Percentiles rank a stretch among this genome's conserved stretches.
phyloP scores from a whole-genome alignment of 2,888 invertebrate genomes.

The Phortica magna region DNA sequence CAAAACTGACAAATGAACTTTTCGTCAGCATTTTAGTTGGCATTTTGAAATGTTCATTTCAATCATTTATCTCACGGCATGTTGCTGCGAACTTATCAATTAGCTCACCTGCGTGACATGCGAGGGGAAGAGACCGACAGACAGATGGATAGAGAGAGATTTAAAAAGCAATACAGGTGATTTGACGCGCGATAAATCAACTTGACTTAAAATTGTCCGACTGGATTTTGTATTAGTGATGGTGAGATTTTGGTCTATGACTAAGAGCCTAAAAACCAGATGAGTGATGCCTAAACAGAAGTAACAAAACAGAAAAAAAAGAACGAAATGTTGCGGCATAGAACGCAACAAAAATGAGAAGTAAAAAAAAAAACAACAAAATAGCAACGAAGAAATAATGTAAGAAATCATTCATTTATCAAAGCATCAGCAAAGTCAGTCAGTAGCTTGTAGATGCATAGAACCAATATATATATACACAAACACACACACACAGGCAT shows the following conservation, averaged over 20 bases:
- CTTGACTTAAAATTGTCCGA: slow-evolving; percentile 5
- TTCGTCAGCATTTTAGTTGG: background rate
- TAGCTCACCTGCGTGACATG: background rate
- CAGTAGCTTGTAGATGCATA: slow-evolving; percentile 3
- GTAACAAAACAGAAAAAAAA: background rate
- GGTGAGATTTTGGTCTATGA: background rate
- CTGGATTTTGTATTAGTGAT: background rate
- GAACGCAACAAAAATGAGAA: background rate
- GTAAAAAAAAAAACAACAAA: background rate
- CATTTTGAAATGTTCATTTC: background rate
- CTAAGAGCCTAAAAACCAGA: slow-evolving; percentile 1
- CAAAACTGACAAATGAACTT: background rate
- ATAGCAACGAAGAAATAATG: background rate
- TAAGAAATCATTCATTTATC: slow-evolving; percentile 34
- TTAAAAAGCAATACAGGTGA: slow-evolving; percentile 21
- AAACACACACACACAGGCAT: background rate
- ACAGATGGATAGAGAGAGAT: background rate
- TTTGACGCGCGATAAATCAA: slow-evolving; percentile 16
- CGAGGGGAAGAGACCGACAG: no score
- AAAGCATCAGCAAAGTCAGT: slow-evolving; percentile 20
- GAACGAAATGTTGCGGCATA: background rate
- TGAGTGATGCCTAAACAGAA: slow-evolving; percentile 1
- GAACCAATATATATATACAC: background rate
- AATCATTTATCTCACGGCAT: background rate
- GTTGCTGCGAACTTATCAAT: background rate